These are phyloP conservation scores for Mesoclemmys tuberculata DNA, from an alignment of 2,113 vertebrate species.

Conservation along the genomic window DNA sequence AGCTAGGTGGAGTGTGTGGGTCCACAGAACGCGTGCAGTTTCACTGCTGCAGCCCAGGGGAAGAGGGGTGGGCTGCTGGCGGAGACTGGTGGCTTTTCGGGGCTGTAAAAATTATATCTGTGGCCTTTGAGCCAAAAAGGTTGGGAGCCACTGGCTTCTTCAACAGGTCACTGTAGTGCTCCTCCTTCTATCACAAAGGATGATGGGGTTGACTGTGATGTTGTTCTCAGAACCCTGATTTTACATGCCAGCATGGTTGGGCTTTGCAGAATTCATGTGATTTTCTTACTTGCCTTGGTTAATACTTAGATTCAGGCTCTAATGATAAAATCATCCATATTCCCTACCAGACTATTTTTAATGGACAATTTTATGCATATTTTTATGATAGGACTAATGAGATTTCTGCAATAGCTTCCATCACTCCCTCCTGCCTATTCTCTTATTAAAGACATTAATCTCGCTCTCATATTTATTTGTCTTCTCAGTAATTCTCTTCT, in stretches of 20 bases:
- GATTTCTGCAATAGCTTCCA: neutral
- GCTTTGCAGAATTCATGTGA: neutral
- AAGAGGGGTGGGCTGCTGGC: too few species aligned
- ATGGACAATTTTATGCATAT: neutral
- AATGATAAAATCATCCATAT: neutral
- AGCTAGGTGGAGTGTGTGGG: too few species aligned
- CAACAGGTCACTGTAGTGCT: neutral
- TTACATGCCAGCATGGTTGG: slow-evolving; percentile 2
- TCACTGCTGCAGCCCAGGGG: too few species aligned
- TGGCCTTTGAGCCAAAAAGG: too few species aligned
- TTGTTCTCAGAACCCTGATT: slow-evolving; percentile 13
- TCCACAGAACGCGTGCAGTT: too few species aligned
- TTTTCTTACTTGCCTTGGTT: neutral
- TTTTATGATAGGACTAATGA: neutral
- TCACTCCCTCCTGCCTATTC: neutral
- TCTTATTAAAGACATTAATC: neutral
- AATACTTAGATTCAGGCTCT: neutral
- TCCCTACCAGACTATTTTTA: neutral
- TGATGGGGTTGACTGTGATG: neutral
- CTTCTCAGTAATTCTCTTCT: neutral
- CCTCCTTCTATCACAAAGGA: slow-evolving; percentile 22
- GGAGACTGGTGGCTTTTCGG: too few species aligned
- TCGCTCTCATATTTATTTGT: neutral
- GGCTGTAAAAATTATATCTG: too few species aligned
- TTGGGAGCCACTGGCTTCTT: neutral